phyloP scores from a whole-genome alignment of 1,140 invertebrate species.

The Dysdera silvatica region DNA sequence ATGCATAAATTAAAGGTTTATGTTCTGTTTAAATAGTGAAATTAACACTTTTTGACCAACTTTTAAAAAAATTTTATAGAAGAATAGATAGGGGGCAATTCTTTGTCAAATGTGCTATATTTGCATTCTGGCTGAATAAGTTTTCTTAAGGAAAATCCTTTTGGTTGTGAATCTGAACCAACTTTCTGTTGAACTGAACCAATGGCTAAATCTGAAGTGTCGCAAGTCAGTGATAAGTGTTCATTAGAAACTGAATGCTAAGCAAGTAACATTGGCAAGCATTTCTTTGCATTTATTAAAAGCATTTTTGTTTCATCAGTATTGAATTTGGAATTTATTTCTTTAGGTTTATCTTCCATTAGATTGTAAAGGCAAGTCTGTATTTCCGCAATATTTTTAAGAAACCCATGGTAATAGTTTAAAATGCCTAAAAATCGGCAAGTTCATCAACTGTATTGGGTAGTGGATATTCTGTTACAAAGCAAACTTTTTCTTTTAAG shows the following conservation, averaged over 20 bases:
- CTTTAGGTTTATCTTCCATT: neutral
- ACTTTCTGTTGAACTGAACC: slow-evolving; percentile 22
- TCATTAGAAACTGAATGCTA: slow-evolving; percentile 28
- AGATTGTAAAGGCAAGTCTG: slow-evolving; percentile 17
- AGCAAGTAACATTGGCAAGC: neutral
- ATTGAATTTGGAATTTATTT: neutral
- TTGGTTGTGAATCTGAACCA: neutral
- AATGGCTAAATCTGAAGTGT: too few relatives aligned
- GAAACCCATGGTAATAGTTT: slow-evolving; percentile 43
- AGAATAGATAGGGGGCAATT: slow-evolving; percentile 34
- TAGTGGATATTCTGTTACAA: slow-evolving; percentile 38
- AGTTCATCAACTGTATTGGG: slow-evolving; percentile 39
- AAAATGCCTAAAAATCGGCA: slow-evolving; percentile 39
- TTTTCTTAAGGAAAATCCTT: slow-evolving; percentile 25
- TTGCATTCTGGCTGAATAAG: slow-evolving; percentile 22
- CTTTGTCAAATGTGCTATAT: slow-evolving; percentile 32
- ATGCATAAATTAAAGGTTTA: slow-evolving; percentile 35
- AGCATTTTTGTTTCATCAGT: neutral
- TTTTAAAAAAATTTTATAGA: slow-evolving; percentile 36
- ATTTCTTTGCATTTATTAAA: neutral
- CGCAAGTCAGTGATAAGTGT: slow-evolving; percentile 3
- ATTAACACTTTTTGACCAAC: slow-evolving; percentile 36
- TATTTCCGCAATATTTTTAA: slow-evolving; percentile 33
- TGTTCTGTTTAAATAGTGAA: slow-evolving; percentile 39
- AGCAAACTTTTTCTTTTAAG: slow-evolving; percentile 39